Base-by-base conservation (phyloP, 2,113 vertebrate genomes). In the Lontra canadensis region DNA sequence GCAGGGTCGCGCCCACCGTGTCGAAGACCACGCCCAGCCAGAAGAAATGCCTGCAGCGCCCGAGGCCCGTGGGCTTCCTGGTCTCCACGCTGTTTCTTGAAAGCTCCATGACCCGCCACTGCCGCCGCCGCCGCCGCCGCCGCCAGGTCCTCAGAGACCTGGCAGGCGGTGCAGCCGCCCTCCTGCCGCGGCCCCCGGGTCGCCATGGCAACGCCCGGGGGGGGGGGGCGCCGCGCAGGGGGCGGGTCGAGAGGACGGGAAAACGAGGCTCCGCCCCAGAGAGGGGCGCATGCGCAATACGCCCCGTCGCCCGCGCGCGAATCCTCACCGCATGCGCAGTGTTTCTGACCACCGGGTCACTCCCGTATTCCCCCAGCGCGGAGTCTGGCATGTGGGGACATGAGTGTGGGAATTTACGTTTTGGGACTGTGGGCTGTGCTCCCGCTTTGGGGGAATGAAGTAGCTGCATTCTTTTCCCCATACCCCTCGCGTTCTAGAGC, bases 21-120 rank as follows among this genome's bases (percentile, higher is more conserved):
- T 99, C 99, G 78, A 99, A 99, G 83, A 97, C 97, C 52, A 99
- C 98, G 0, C 99, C 99, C 88, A 99, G 98, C 99, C 99, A 99
- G 82, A 99, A 99, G 0, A 99, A 99, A 55, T 97, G 99, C 96
- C 98, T 98, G 97, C 99, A 99, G 23, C 99, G 99, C 36, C 99
- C 99, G 8, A 99, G 97, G 71, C 98, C 98, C 6, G 39, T 34
- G n/a, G 71, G 29, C 52, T 26, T 42, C 63, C 14, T 1, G 8
- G 7, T 2, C 49, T 10, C 5, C 0, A 5, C 0, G 6, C 4
- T 6, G n/a, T 17, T 65, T 34, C 1, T 3, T 0, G 90, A 17
- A 78, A 47, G 1, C 20, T 97, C 95, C 82, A 93, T 89, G 82
- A 21, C 14, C 52, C 52, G 52, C 52, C 20, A 14, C 65, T 0